Base-by-base conservation (phyloP, 1,140 invertebrate species). In the Zelostemma sp. region DNA sequence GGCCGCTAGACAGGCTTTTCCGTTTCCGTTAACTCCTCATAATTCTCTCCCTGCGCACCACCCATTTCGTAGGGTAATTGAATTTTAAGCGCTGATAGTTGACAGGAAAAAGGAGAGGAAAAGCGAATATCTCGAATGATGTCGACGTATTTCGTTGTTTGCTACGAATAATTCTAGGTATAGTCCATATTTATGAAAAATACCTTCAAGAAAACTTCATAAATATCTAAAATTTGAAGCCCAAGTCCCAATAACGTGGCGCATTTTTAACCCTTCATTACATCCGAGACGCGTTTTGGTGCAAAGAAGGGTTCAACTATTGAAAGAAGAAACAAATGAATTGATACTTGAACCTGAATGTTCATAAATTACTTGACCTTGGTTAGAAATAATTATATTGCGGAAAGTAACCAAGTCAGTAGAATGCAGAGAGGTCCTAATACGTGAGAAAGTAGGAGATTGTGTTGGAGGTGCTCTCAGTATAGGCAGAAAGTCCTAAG, bases 131-230 rank as follows among this genome's bases (percentile, higher is more conserved):
- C 48, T 65, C 75, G 78, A 79, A 69, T 70, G 67, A 75, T 78
- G 79, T 80, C 74, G 77, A 76, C 75, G 77, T 74, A 68, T 75
- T 66, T 71, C 62, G 64, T 68, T n/a, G 51, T 41, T 33, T 8
- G 45, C 33, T 40, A 68, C 55, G 58, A 63, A 55, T 45, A 28
- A 6, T 46, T 43, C 12, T 62, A 41, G 38, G 35, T 41, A 58
- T 25, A 8, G 8, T 25, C 8, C 21, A 25, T 25, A 8, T 25
- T 4, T 25, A 25, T 3, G 8, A 25, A 3, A 3, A 25, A 25
- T 25, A 25, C 3, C 8, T n/a, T n/a, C n/a, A n/a, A n/a, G n/a
- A n/a, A n/a, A n/a, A n/a, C n/a, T n/a, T n/a, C n/a, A n/a, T n/a
- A n/a, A n/a, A n/a, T n/a, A n/a, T n/a, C n/a, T n/a, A n/a, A n/a